These are phyloP conservation scores for Parauchenoglanis punctatus DNA, from an alignment of 2,797 vertebrate genomes.

Conservation along the genomic window DNA sequence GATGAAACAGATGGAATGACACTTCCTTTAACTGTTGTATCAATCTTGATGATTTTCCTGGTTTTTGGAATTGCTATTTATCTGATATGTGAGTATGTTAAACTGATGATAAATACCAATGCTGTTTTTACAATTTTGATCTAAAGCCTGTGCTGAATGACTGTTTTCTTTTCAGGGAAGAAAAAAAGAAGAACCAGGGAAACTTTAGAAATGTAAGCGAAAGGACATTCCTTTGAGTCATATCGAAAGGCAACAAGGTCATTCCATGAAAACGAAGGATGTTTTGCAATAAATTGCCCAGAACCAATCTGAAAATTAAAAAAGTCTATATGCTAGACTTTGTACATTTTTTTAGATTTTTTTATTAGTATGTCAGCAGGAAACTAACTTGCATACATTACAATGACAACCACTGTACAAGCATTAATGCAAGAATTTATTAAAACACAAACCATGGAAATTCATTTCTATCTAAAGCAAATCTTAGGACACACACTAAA, in stretches of 20 bases:
- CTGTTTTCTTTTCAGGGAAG: constrained; percentile 56
- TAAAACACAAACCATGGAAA: not conserved
- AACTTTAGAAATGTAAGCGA: constrained; percentile 59
- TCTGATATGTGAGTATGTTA: constrained; percentile 53
- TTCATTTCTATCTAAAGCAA: not conserved
- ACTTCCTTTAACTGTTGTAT: constrained; percentile 33
- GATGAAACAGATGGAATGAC: not conserved
- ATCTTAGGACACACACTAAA: not conserved
- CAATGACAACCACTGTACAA: not conserved
- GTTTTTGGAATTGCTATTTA: not conserved
- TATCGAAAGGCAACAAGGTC: not conserved
- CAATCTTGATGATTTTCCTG: constrained; percentile 45
- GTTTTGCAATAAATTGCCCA: not conserved
- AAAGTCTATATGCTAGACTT: not conserved
- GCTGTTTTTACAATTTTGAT: not conserved
- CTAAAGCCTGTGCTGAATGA: not conserved
- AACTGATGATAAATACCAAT: not conserved
- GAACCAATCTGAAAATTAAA: not conserved
- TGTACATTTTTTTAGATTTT: not conserved
- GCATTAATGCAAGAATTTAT: not conserved
- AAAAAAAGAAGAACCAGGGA: constrained; percentile 52
- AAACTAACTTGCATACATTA: not conserved
- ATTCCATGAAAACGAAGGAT: not conserved
- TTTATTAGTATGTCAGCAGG: not conserved
- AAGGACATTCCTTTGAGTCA: not conserved